phyloP scores from a whole-genome alignment of 2,113 vertebrate species.

The Orientallactaga bullata region DNA sequence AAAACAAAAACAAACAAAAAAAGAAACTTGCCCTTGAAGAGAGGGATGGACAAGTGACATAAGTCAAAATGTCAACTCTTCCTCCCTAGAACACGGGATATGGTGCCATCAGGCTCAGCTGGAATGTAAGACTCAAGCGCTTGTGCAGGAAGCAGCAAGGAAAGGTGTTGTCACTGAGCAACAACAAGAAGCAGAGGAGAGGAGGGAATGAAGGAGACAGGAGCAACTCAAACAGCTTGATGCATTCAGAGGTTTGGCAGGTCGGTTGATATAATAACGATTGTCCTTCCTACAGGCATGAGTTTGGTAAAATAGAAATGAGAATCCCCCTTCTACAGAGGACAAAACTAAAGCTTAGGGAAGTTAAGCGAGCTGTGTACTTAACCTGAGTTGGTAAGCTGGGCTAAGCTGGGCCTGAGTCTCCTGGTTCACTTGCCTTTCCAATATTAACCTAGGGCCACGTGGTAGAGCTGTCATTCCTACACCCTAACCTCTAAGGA shows the following conservation, averaged over 20 bases:
- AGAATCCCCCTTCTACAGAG: background rate
- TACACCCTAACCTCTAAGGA: background rate
- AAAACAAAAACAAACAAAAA: too few species aligned
- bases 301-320: background rate
- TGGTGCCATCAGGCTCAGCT: background rate
- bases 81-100: background rate
- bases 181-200: constrained; percentile 6
- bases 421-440: background rate
- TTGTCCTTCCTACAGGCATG: background rate
- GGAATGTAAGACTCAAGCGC: background rate
- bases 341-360: background rate
- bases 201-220: background rate
- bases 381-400: background rate
- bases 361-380: background rate
- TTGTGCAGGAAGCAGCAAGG: background rate
- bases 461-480: background rate
- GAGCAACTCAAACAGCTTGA: background rate
- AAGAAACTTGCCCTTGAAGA: too few species aligned
- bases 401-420: background rate
- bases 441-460: background rate
- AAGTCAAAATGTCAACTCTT: background rate
- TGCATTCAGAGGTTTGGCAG: background rate
- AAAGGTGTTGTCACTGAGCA: background rate
- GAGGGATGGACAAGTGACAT: background rate
- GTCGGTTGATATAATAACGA: background rate